phyloP scores from a whole-genome alignment of 2,797 vertebrate genomes.

The Rhincodon typus region DNA sequence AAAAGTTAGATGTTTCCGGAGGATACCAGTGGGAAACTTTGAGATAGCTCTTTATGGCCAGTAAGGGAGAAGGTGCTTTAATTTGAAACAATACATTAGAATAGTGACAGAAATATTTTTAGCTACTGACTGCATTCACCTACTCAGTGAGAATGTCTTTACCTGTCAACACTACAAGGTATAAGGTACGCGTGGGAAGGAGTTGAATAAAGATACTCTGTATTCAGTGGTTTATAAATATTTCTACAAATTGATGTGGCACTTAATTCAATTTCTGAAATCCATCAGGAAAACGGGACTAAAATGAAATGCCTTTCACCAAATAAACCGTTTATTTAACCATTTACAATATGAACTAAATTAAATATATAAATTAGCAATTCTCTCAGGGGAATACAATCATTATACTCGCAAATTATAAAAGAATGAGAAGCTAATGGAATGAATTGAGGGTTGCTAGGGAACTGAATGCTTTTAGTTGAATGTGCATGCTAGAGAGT shows the following conservation, averaged over 20 bases:
- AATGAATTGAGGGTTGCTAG: slow-evolving; percentile 30
- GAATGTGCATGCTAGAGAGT: background rate
- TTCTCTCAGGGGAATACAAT: background rate
- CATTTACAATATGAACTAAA: slow-evolving; percentile 7
- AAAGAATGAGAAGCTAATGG: background rate
- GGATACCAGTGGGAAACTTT: background rate
- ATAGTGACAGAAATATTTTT: slow-evolving; percentile 29
- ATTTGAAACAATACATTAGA: slow-evolving; percentile 12
- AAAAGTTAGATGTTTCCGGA: background rate
- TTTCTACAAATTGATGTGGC: background rate
- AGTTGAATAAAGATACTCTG: background rate
- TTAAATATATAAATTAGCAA: slow-evolving; percentile 32
- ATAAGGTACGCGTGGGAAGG: background rate
- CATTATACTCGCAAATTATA: slow-evolving; percentile 32
- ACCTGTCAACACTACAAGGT: background rate
- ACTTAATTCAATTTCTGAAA: slow-evolving; percentile 22
- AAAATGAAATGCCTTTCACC: background rate
- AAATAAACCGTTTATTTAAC: slow-evolving; percentile 20
- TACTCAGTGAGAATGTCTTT: slow-evolving; percentile 13
- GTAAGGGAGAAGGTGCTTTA: background rate
- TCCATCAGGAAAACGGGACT: background rate
- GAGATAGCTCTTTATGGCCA: background rate
- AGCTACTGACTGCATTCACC: background rate
- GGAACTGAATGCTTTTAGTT: background rate
- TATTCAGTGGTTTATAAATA: background rate